Evolutionary conservation across 2,888 invertebrate genomes (phyloP).

Genomic region (Harpalus rufipes): DNA sequence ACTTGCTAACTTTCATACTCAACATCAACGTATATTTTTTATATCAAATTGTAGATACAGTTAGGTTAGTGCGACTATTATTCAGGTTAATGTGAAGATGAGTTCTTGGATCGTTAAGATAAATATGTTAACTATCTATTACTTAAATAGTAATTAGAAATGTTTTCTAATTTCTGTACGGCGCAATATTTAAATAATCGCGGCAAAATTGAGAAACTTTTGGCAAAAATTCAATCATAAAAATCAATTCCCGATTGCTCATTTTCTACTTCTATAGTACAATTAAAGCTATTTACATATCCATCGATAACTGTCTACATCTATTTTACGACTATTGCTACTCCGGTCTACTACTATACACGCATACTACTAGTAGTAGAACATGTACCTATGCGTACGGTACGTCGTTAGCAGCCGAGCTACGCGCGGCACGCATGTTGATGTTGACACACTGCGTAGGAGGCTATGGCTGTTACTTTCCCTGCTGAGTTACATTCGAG

Average conservation of each 20-base stretch:
- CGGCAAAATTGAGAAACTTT: too few species aligned
- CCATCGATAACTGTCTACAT: too few species aligned
- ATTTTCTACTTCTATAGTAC: too few species aligned
- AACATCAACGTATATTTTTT: neutral
- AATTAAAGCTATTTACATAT: too few species aligned
- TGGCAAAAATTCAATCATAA: too few species aligned
- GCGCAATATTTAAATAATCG: too few species aligned
- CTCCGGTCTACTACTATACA: too few species aligned
- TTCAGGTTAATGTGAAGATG: neutral
- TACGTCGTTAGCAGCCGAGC: neutral
- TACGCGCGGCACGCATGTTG: constrained; percentile 11
- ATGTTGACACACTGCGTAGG: neutral
- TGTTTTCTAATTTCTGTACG: neutral
- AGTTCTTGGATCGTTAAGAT: neutral
- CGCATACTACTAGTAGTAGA: too few species aligned
- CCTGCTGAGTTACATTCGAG: too few species aligned
- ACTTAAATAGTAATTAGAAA: neutral
- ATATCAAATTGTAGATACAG: neutral
- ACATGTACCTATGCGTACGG: too few species aligned
- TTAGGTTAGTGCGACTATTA: neutral
- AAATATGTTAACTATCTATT: neutral
- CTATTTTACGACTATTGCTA: too few species aligned
- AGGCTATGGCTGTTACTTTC: neutral
- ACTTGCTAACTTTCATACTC: neutral
- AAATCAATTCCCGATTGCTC: too few species aligned